Evolutionary conservation across 2,113 vertebrate species (phyloP).

Genomic region (Telmatochromis sp.): DNA sequence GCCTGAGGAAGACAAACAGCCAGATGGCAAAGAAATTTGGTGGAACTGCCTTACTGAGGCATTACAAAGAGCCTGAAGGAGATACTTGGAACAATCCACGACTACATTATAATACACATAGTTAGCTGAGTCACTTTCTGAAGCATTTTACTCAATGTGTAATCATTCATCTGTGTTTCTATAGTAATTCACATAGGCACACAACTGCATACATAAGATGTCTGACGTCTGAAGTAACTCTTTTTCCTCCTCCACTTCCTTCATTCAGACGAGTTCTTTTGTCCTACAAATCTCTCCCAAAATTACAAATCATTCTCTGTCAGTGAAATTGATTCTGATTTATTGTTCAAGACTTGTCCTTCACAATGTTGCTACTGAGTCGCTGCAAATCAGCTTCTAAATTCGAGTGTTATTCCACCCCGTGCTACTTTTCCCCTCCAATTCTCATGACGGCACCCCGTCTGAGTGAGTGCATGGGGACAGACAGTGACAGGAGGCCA

Average conservation of each 20-base stretch:
- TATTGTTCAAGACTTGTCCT: not conserved
- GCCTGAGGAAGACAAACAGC: not conserved
- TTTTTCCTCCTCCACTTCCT: not conserved
- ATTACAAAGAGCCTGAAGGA: not conserved
- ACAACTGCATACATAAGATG: not conserved
- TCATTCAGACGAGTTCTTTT: not conserved
- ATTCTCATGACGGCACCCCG: slow-evolving; percentile 9
- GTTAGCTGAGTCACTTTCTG: not conserved
- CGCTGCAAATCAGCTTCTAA: not conserved
- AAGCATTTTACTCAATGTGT: not conserved
- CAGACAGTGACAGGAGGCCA: slow-evolving; percentile 41
- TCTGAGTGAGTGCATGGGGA: slow-evolving; percentile 39
- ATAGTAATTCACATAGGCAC: not conserved
- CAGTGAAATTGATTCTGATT: not conserved
- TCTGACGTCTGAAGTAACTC: slow-evolving; percentile 13
- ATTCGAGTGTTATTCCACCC: not conserved
- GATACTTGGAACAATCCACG: not conserved
- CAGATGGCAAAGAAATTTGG: not conserved
- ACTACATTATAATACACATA: not conserved
- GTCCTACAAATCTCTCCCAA: not conserved
- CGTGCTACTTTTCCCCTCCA: not conserved
- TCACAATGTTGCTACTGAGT: not conserved
- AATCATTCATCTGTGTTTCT: not conserved
- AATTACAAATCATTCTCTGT: not conserved
- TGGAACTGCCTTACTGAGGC: not conserved